Base-by-base conservation (phyloP, 2,797 vertebrate genomes). In the Leptoclinus maculatus region DNA sequence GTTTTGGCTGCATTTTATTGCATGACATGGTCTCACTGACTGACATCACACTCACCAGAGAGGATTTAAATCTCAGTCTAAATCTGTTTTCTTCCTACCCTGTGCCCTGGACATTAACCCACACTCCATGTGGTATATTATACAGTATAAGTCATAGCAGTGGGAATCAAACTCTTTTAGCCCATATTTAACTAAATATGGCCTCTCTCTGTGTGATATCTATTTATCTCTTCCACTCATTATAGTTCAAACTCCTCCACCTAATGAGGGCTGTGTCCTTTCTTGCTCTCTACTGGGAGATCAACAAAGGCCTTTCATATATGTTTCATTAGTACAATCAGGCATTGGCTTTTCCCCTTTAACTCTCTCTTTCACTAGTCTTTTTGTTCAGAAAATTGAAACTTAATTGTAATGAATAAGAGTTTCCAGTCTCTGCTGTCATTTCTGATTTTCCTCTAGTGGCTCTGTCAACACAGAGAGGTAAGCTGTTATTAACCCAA, bases 261-360 rank as follows among this genome's bases (percentile, higher is more conserved):
- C 60, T 71, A 56, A 21, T 59, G 17, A 78, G 68, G 64, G 51
- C 43, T 2, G 2, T 32, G 60, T 63, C 73, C 58, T 76, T 41
- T 76, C 29, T 60, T 49, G 21, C 58, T 75, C 23, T 73, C 59
- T 39, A 29, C 36, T 49, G 64, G 53, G 65, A 77, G 54, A 81
- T 78, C 78, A 84, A 83, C 70, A 77, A 83, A 65, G 54, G 3
- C 68, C 66, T 81, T 79, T 77, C 38, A 68, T 71, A 62, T 25
- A 74, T 63, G 73, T 75, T 85, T 70, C 25, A 71, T 76, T 79
- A 62, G 58, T 58, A 27, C 45, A 80, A 78, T 83, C 70, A 82
- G 56, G 10, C 58, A 27, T 14, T 57, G 47, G 57, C 59, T 66
- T 25, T 49, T 66, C 21, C 23, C 29, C 4, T 69, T 57, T 7